Base-by-base conservation (phyloP, 2,888 invertebrate species). In the Tipula confusa region DNA sequence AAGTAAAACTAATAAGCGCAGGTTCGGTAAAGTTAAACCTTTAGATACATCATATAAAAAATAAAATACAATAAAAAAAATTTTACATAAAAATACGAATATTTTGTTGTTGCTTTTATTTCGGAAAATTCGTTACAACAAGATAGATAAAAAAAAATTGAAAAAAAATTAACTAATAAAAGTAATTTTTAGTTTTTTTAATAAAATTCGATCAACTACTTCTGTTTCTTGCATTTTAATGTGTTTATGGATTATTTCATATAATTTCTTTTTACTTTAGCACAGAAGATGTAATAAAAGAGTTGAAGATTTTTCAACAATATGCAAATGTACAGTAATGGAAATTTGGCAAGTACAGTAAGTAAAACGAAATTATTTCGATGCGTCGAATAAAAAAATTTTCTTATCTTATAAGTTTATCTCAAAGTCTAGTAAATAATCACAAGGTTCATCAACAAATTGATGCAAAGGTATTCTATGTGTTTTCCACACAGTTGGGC, bases 161-260 rank as follows among this genome's bases (percentile, higher is more conserved):
- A 33, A 9, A 33, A 33, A 43, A 64, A 24, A 64, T 64, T 64
- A 24, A 24, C 64, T 64, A 64, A 64, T 24, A 64, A 64, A 43
- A 43, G 15, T 43, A 43, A 43, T 43, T 43, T 43, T 64, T 64
- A n/a, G n/a, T 64, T 64, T 64, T 64, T 64, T 64, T 64, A 64
- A 64, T 64, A 64, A 64, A 64, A 64, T 64, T 64, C 64, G 64
- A 64, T 64, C 64, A 64, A 64, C 64, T 64, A 64, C 64, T 64
- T 64, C 64, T 64, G 64, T 64, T 64, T 64, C 64, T 64, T 64
- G 64, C 24, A 24, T 64, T 64, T 64, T 64, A 64, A 64, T 64
- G 64, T 64, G 64, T 64, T 64, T 64, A 64, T 64, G 64, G 64
- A 64, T 64, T 64, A 64, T 64, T 64, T 64, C 64, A 64, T 64